Evolutionary conservation across 2,888 invertebrate species (phyloP).

Genomic region (Drosophila pseudotalamancana): DNA sequence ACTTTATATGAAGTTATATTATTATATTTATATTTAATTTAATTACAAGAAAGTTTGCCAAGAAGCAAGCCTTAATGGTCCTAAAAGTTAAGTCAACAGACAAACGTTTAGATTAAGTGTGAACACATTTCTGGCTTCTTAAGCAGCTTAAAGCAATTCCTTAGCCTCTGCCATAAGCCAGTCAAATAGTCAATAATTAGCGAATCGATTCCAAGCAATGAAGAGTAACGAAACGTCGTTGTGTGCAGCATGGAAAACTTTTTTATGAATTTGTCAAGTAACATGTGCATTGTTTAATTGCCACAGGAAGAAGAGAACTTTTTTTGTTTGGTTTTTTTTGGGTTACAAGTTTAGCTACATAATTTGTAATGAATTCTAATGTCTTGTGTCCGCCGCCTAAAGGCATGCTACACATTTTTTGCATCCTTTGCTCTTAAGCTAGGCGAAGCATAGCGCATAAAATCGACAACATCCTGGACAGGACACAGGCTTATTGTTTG

Average conservation of each 20-base stretch:
- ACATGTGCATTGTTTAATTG: conserved; percentile 67
- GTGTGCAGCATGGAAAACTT: not conserved
- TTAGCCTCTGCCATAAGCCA: not conserved
- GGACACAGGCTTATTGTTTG: conserved; percentile 59
- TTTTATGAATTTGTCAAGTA: conserved; percentile 27
- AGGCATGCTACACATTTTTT: conserved; percentile 62
- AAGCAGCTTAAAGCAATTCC: conserved; percentile 28
- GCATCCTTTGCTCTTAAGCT: conserved; percentile 21
- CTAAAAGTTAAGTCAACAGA: not conserved
- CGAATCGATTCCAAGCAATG: not conserved
- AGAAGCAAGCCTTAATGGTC: no score
- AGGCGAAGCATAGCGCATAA: conserved; percentile 37
- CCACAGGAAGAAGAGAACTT: conserved; percentile 50
- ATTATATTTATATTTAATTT: no score
- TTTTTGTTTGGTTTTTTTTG: conserved; percentile 47
- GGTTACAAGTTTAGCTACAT: conserved; percentile 55
- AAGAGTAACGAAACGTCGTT: conserved; percentile 35
- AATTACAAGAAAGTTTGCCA: no score
- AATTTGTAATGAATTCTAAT: conserved; percentile 80
- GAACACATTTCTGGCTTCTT: not conserved
- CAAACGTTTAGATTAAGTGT: not conserved
- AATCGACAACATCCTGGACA: conserved; percentile 45
- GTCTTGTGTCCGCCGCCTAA: conserved; percentile 51
- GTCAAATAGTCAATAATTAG: not conserved
- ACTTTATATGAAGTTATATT: no score